These are phyloP conservation scores for Phrynocephalus versicolor DNA, from an alignment of 2,113 vertebrate genomes.

Conservation along the genomic window DNA sequence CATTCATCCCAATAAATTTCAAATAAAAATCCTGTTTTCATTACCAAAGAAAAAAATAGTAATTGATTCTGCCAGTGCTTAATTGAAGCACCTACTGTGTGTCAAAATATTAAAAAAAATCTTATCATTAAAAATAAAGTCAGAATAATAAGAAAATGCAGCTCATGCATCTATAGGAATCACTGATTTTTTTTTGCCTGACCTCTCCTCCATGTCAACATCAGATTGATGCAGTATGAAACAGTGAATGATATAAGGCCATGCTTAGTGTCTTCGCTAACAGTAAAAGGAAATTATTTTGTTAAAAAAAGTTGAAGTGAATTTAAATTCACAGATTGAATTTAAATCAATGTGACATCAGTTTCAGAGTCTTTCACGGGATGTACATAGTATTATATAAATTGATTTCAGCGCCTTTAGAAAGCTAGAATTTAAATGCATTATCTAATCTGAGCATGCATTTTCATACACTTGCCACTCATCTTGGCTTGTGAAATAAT, in stretches of 20 bases:
- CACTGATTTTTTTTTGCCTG: constrained; percentile 18
- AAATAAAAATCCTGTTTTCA: constrained; percentile 64
- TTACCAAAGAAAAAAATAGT: constrained; percentile 49
- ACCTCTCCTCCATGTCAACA: background rate
- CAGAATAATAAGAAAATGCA: constrained; percentile 27
- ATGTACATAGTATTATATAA: too few species aligned
- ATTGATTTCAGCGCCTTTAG: background rate
- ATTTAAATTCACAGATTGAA: background rate
- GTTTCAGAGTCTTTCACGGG: background rate
- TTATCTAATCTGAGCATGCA: too few species aligned
- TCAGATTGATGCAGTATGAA: background rate
- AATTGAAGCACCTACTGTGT: constrained; percentile 51
- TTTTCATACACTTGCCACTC: too few species aligned
- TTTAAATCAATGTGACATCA: background rate
- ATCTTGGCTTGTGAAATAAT: too few species aligned
- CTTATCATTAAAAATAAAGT: constrained; percentile 50
- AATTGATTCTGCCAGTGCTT: constrained; percentile 62
- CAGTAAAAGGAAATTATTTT: background rate
- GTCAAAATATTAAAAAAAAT: constrained; percentile 57
- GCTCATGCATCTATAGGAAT: constrained; percentile 25
- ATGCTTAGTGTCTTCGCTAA: background rate
- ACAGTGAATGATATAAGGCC: background rate
- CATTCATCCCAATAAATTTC: constrained; percentile 52
- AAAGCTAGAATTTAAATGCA: background rate
- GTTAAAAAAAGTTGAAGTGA: background rate